These are phyloP conservation scores for Pardosa pseudoannulata DNA, from an alignment of 2,888 invertebrate species.

Conservation along the genomic window DNA sequence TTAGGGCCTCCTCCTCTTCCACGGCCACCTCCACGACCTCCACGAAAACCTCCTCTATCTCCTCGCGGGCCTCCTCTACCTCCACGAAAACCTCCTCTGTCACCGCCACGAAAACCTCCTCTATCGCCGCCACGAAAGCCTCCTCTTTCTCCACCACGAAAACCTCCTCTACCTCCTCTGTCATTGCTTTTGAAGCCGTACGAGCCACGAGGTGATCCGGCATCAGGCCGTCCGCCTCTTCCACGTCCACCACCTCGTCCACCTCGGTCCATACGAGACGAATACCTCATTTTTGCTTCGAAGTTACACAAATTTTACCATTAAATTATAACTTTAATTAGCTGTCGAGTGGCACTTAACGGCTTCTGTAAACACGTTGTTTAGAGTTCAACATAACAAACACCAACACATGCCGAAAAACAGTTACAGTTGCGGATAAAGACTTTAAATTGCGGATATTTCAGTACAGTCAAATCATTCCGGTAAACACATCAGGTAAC, in stretches of 20 bases:
- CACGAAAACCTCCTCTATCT: slow-evolving; percentile 12
- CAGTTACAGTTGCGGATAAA: too few species aligned
- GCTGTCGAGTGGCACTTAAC: too few species aligned
- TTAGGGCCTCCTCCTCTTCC: slow-evolving; percentile 82
- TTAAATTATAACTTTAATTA: too few species aligned
- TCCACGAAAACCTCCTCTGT: slow-evolving; percentile 29
- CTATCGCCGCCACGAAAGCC: slow-evolving; percentile 35
- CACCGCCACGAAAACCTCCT: slow-evolving; percentile 23
- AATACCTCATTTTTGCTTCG: too few species aligned
- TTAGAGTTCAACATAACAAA: too few species aligned
- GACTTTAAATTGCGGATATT: too few species aligned
- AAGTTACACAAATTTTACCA: too few species aligned
- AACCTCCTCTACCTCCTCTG: not conserved
- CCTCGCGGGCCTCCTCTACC: slow-evolving; percentile 36
- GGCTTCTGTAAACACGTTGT: too few species aligned
- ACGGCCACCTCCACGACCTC: slow-evolving; percentile 28
- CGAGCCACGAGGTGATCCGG: slow-evolving; percentile 33
- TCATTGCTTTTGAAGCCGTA: slow-evolving; percentile 3
- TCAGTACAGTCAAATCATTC: too few species aligned
- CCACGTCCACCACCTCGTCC: slow-evolving; percentile 7
- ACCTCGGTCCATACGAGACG: not conserved
- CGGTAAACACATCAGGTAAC: too few species aligned
- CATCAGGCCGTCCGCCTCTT: slow-evolving; percentile 26
- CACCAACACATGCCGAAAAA: too few species aligned
- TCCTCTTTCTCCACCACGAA: slow-evolving; percentile 27